Percentiles rank a stretch among this genome's conserved stretches.
Evolutionary conservation across 1,140 invertebrate genomes (phyloP).

Genomic region (Palaemon carinicauda): DNA sequence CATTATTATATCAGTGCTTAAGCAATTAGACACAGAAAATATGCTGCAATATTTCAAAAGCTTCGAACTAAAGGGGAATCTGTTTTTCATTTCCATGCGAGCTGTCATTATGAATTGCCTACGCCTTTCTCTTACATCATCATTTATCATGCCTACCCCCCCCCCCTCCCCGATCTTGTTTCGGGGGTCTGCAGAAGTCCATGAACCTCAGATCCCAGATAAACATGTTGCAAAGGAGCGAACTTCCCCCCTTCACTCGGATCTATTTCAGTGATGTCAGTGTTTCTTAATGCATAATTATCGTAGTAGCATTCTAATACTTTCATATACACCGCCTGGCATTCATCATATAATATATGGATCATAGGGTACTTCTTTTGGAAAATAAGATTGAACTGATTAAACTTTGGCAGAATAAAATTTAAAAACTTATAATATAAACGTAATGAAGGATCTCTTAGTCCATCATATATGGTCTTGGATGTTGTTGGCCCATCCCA

Average conservation of each 20-base stretch:
- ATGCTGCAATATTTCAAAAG: no score
- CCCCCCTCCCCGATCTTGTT: no score
- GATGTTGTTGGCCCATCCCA: background rate
- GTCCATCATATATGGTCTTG: background rate
- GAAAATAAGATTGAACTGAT: background rate
- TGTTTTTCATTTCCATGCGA: no score
- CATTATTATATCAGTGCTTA: no score
- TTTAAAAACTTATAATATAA: background rate
- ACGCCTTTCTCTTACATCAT: no score
- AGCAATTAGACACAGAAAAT: no score
- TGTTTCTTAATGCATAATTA: background rate
- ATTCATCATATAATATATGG: background rate
- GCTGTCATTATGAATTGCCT: no score
- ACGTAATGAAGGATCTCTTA: background rate
- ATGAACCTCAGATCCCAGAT: background rate
- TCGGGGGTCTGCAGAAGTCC: background rate
- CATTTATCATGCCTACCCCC: no score
- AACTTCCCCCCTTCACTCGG: background rate
- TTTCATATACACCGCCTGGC: background rate
- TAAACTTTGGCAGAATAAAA: no score
- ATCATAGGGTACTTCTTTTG: background rate
- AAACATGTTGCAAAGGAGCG: background rate
- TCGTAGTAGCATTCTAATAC: background rate
- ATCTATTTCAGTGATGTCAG: background rate
- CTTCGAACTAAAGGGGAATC: no score